Evolutionary conservation across 2,113 vertebrate genomes (phyloP).

Genomic region (Elephas maximus): DNA sequence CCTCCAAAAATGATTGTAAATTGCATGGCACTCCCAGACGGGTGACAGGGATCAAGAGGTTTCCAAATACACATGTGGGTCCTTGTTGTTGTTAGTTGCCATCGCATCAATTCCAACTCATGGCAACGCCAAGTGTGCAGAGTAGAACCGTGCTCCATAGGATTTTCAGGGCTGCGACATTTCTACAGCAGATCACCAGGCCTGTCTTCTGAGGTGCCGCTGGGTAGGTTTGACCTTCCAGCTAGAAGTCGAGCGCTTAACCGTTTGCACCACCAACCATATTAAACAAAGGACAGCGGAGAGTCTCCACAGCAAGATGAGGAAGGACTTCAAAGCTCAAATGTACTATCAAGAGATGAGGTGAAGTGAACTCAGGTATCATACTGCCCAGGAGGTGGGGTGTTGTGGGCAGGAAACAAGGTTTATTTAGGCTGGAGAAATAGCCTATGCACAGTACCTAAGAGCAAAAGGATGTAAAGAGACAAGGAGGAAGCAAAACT

Average conservation of each 20-base stretch:
- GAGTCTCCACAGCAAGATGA: background rate
- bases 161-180: background rate
- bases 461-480: background rate
- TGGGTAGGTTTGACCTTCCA: background rate
- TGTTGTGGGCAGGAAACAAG: background rate
- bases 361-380: background rate
- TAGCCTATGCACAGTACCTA: background rate
- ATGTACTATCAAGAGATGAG: background rate
- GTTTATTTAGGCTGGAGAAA: background rate
- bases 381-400: background rate
- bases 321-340: background rate
- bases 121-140: background rate
- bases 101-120: background rate
- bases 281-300: background rate
- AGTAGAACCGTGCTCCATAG: background rate
- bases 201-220: background rate
- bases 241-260: background rate
- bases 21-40: accelerated
- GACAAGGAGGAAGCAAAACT: background rate
- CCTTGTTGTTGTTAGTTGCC: background rate
- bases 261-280: background rate
- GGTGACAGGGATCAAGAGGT: background rate
- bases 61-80: background rate
- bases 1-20: background rate
- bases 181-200: background rate